Base-by-base conservation (phyloP, 1,140 invertebrate species). In the Rhagoletis pomonella region DNA sequence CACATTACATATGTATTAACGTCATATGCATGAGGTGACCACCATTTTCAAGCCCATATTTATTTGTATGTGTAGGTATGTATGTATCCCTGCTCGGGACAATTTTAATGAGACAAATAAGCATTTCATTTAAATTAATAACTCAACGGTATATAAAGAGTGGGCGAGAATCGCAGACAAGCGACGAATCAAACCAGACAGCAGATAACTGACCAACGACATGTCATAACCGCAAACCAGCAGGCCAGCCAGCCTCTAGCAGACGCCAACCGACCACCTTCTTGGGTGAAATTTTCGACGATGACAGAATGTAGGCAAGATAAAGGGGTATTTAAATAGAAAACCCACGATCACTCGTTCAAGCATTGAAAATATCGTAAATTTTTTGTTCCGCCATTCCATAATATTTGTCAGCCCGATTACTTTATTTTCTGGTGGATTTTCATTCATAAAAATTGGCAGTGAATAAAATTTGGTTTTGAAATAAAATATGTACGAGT, bases 101-200 rank as follows among this genome's bases (percentile, higher is more conserved):
- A 1, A 9, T 81, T 50, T 81, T 55, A 81, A 81, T 81, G 73
- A 55, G 47, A 58, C 47, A 81, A 81, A 81, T 81, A 81, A 81
- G 73, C 47, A 81, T 55, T 81, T 81, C 50, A 81, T 81, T 81
- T 81, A 42, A 81, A 58, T 81, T 81, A 81, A 81, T 81, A 55
- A 55, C 73, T 81, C 44, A n/a, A 81, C 50, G 55, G 47, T 81
- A 81, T 81, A 55, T 81, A 19, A 81, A 19, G 73, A 81, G 73
- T 81, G 73, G 73, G 73, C 47, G 73, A 19, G 3, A 19, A 50
- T n/a, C 47, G 17, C 47, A 81, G 73, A 81, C 47, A 55, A 47
- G 29, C 14, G 44, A 81, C 42, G 14, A 55, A 58, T 17, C 44
- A 19, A 10, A 81, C 4, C 44, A 81, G 50, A 50, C 73, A 55